Evolutionary conservation across 2,888 invertebrate genomes (phyloP).

Genomic region (Laothoe populi): DNA sequence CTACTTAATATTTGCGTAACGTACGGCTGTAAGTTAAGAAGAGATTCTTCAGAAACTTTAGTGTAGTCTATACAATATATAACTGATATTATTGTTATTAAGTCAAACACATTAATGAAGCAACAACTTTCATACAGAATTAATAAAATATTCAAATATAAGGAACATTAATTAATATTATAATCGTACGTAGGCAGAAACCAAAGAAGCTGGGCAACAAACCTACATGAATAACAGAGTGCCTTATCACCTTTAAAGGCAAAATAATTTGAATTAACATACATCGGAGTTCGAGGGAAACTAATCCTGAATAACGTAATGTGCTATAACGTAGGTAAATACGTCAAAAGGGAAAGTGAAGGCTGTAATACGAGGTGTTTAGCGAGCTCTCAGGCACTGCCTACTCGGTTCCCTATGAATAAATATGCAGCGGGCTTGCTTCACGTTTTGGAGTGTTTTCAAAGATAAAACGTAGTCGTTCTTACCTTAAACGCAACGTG

Average conservation of each 20-base stretch:
- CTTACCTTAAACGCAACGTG: slow-evolving; percentile 37
- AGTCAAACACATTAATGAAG: not conserved
- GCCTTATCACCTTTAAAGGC: slow-evolving; percentile 36
- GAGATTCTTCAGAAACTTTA: too few species aligned
- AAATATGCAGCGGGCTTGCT: slow-evolving; percentile 50
- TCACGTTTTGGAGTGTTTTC: slow-evolving; percentile 25
- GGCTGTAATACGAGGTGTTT: slow-evolving; percentile 60
- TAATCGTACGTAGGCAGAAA: slow-evolving; percentile 7
- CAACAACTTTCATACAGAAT: not conserved
- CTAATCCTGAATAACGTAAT: slow-evolving; percentile 53
- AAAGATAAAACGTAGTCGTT: slow-evolving; percentile 3
- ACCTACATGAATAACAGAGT: slow-evolving; percentile 26
- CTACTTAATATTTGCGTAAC: too few species aligned
- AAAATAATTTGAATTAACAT: slow-evolving; percentile 49
- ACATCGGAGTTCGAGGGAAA: slow-evolving; percentile 36
- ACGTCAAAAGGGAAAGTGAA: slow-evolving; percentile 56
- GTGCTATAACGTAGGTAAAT: slow-evolving; percentile 51
- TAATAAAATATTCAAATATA: slow-evolving; percentile 12
- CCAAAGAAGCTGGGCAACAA: slow-evolving; percentile 12
- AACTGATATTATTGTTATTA: too few species aligned
- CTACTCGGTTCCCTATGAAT: slow-evolving; percentile 56
- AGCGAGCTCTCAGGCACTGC: slow-evolving; percentile 48
- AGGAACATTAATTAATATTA: not conserved
- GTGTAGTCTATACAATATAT: too few species aligned
- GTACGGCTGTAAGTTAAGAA: too few species aligned